These are phyloP conservation scores for Bettongia penicillata DNA, from an alignment of 2,113 vertebrate species.

Conservation along the genomic window DNA sequence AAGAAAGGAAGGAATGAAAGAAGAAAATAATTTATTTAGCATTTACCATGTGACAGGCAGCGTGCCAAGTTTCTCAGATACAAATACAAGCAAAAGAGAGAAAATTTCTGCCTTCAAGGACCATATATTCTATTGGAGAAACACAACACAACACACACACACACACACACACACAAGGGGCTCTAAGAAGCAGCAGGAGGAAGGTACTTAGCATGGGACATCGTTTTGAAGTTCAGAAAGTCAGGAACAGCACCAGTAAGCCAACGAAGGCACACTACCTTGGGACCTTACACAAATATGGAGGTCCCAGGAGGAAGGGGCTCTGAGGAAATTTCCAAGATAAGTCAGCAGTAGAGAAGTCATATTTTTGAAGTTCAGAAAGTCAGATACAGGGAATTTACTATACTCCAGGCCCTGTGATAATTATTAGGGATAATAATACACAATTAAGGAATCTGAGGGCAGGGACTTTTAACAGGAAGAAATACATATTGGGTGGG, in stretches of 20 bases:
- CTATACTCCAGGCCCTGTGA: background rate
- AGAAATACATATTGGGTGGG: background rate
- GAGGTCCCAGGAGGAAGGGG: background rate
- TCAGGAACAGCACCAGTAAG: background rate
- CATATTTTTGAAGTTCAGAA: background rate
- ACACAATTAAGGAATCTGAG: background rate
- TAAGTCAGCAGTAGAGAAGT: background rate
- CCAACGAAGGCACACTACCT: background rate
- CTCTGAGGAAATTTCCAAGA: background rate
- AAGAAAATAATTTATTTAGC: background rate
- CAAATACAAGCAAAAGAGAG: background rate
- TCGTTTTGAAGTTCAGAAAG: background rate
- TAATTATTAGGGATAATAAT: background rate
- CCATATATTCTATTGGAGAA: background rate
- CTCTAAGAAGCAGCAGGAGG: background rate
- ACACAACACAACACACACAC: too few species aligned
- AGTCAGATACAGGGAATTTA: background rate
- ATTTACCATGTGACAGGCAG: background rate
- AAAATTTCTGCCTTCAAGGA: background rate
- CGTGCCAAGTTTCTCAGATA: background rate
- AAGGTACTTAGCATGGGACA: background rate
- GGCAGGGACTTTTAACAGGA: background rate
- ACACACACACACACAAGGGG: too few species aligned
- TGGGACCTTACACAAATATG: background rate
- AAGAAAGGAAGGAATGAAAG: background rate